A percentile compares a stretch with the other conserved stretches of the same genome.
These are phyloP conservation scores for Apostichopus japonicus DNA, from an alignment of 35 echinoderm and acorn worm genomes.

Conservation along the genomic window DNA sequence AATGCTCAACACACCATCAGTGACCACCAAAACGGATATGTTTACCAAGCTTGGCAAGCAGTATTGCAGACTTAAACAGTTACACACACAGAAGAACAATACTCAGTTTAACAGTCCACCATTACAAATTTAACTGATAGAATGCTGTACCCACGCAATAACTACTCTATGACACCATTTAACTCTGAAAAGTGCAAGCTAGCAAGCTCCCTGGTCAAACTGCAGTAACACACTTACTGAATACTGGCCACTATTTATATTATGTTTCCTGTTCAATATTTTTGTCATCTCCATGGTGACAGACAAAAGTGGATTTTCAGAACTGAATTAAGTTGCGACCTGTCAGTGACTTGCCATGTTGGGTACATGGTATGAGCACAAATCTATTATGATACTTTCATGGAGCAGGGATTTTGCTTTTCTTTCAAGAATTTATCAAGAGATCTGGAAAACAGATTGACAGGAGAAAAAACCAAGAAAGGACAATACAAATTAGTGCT, in stretches of 20 bases:
- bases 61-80: neutral
- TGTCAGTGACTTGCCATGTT: neutral
- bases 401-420: too few relatives aligned
- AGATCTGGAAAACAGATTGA: neutral
- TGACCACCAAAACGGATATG: neutral
- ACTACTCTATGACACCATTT: neutral
- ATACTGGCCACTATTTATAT: conserved; percentile 11
- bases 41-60: neutral
- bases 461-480: too few relatives aligned
- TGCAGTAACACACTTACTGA: neutral
- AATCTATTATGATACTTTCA: neutral
- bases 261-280: neutral
- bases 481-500: too few relatives aligned
- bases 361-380: neutral
- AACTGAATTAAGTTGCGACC: neutral
- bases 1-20: neutral
- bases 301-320: neutral
- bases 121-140: neutral
- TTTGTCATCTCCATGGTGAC: neutral
- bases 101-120: neutral
- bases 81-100: conserved; percentile 5
- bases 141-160: neutral
- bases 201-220: neutral
- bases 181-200: neutral
- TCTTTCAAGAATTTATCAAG: neutral